Conservation (phyloP, 1,140 invertebrate species). For the Euborellia annulipes region DNA sequence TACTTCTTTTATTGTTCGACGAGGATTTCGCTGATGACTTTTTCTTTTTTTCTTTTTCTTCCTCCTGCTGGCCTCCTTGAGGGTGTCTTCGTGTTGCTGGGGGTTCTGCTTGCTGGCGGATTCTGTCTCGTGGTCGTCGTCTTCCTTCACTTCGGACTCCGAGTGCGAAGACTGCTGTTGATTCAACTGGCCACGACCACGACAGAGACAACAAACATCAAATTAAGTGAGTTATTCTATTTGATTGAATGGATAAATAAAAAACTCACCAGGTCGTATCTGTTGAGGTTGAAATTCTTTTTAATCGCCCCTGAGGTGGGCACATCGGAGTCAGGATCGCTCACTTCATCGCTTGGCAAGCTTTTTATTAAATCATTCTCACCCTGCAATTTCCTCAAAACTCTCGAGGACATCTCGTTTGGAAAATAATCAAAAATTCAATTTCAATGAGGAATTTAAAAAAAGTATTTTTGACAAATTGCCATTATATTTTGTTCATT, state of each 20-base stretch:
- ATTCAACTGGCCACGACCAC: constrained; percentile 30
- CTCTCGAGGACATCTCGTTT: constrained; percentile 49
- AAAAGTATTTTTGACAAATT: too few relatives aligned
- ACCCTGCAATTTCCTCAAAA: constrained; percentile 43
- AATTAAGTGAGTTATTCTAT: not conserved
- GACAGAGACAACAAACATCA: not conserved
- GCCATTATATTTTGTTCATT: too few relatives aligned
- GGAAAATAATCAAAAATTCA: too few relatives aligned
- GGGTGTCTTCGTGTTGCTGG: constrained; percentile 20
- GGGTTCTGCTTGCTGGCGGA: constrained; percentile 27
- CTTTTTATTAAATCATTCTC: constrained; percentile 28
- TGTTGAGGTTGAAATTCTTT: constrained; percentile 37
- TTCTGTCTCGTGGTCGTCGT: constrained; percentile 45
- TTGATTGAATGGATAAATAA: not conserved
- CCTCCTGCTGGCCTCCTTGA: constrained; percentile 32
- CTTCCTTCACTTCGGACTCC: constrained; percentile 53
- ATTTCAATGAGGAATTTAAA: too few relatives aligned
- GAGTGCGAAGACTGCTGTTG: constrained; percentile 29
- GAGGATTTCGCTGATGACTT: constrained; percentile 23
- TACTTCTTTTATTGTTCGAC: constrained; percentile 31
- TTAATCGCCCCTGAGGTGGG: constrained; percentile 27
- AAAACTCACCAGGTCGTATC: constrained; percentile 42
- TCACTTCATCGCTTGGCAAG: constrained; percentile 27
- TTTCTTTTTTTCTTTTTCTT: constrained; percentile 49
- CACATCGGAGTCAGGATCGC: constrained; percentile 32